Evolutionary conservation across 2,888 invertebrate species (phyloP).

Genomic region (Fabriciana adippe): DNA sequence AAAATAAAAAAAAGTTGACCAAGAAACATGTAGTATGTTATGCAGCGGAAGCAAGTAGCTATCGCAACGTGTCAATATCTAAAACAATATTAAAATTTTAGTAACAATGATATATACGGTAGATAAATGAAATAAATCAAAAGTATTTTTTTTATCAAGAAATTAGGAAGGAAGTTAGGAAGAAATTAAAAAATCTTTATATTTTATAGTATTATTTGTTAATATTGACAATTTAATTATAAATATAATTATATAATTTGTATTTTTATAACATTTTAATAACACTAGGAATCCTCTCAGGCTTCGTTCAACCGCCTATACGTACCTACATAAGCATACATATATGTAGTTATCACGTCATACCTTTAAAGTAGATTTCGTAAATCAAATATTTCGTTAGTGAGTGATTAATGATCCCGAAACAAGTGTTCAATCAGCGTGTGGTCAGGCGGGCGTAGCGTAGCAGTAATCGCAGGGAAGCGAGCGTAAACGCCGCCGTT

Average conservation of each 20-base stretch:
- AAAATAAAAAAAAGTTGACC: no score
- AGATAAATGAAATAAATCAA: no score
- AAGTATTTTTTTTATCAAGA: no score
- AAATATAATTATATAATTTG: no score
- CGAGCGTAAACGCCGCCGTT: slow-evolving; percentile 48
- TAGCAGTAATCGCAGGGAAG: slow-evolving; percentile 46
- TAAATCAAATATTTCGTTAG: slow-evolving; percentile 23
- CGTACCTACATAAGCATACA: neutral
- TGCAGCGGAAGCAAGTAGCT: no score
- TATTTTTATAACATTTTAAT: neutral
- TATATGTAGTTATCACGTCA: no score
- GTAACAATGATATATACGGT: no score
- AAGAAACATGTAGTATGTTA: no score
- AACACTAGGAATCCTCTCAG: neutral
- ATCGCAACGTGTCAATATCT: no score
- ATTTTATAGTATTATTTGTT: no score
- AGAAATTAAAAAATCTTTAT: neutral
- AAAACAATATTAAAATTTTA: no score
- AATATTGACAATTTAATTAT: no score
- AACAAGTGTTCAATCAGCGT: slow-evolving; percentile 76
- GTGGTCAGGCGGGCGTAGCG: slow-evolving; percentile 59
- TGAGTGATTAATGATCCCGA: slow-evolving; percentile 53
- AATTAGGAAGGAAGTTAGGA: neutral
- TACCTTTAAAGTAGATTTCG: slow-evolving; percentile 2
- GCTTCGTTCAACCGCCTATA: neutral